Evolutionary conservation across 2,888 invertebrate species (phyloP).

Genomic region (Volucella bombylans): DNA sequence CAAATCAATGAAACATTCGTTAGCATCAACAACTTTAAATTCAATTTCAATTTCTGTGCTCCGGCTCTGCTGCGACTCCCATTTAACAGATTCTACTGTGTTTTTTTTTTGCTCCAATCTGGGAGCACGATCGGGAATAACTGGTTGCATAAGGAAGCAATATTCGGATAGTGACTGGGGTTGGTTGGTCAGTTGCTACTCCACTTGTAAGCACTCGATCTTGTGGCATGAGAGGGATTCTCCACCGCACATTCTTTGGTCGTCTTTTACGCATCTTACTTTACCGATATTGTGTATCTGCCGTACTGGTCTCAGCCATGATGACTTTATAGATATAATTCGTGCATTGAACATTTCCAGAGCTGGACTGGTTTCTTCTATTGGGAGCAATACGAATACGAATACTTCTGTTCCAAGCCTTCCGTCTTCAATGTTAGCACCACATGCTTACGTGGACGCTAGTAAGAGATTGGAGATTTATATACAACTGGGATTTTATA

Average conservation of each 20-base stretch:
- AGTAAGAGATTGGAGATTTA: constrained; percentile 12
- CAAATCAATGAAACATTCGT: constrained; percentile 54
- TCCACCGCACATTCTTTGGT: constrained; percentile 12
- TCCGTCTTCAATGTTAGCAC: background rate
- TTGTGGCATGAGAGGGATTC: constrained; percentile 39
- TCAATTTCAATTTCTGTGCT: constrained; percentile 6
- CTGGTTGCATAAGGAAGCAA: constrained; percentile 69
- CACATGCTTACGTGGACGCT: constrained; percentile 15
- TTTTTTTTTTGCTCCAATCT: constrained; percentile 4
- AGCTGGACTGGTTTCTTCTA: constrained; percentile 47
- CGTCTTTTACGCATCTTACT: constrained; percentile 50
- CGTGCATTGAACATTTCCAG: constrained; percentile 15
- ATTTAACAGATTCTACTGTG: constrained; percentile 26
- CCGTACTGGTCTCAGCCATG: background rate
- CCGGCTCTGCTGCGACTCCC: background rate
- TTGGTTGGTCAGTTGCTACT: constrained; percentile 33
- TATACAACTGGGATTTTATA: constrained; percentile 40
- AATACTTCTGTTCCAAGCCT: background rate
- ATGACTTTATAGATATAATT: constrained; percentile 58
- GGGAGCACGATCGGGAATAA: constrained; percentile 53
- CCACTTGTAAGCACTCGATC: constrained; percentile 43
- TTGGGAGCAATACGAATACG: constrained; percentile 35
- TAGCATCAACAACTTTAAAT: background rate
- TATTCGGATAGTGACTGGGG: constrained; percentile 23
- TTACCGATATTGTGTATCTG: constrained; percentile 25